Evolutionary conservation across 2,113 vertebrate genomes (phyloP).

Genomic region (Alces alces): DNA sequence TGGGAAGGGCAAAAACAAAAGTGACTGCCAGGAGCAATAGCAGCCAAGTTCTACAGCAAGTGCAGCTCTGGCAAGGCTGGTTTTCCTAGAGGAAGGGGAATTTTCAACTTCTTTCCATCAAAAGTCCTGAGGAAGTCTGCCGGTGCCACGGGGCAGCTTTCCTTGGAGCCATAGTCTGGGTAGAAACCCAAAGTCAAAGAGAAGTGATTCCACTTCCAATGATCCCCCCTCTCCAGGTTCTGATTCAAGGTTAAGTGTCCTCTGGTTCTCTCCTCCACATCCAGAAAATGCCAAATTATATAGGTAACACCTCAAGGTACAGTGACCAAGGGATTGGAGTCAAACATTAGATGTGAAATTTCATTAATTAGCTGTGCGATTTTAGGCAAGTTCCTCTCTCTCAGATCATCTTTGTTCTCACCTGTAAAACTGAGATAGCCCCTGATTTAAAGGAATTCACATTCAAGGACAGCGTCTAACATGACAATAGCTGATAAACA

Average conservation of each 20-base stretch:
- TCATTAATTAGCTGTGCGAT: neutral
- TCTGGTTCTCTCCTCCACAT: neutral
- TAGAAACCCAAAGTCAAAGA: neutral
- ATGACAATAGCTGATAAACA: neutral
- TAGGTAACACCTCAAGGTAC: neutral
- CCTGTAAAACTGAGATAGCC: neutral
- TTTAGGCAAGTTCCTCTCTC: neutral
- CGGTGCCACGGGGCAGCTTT: neutral
- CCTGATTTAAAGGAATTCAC: neutral
- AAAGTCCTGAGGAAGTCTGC: neutral
- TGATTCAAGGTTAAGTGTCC: neutral
- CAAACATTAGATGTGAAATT: neutral
- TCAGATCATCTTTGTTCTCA: neutral
- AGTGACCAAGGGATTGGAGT: neutral
- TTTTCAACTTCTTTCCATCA: neutral
- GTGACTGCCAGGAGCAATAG: accelerated
- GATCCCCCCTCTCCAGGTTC: neutral
- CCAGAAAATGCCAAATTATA: neutral
- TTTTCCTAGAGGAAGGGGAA: neutral
- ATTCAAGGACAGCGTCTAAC: neutral
- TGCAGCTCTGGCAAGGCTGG: too few relatives aligned
- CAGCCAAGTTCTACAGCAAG: neutral
- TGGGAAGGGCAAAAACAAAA: neutral
- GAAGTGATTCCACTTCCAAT: neutral
- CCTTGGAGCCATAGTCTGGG: neutral